phyloP scores from a whole-genome alignment of 2,113 vertebrate species.

The Grallaria varia region DNA sequence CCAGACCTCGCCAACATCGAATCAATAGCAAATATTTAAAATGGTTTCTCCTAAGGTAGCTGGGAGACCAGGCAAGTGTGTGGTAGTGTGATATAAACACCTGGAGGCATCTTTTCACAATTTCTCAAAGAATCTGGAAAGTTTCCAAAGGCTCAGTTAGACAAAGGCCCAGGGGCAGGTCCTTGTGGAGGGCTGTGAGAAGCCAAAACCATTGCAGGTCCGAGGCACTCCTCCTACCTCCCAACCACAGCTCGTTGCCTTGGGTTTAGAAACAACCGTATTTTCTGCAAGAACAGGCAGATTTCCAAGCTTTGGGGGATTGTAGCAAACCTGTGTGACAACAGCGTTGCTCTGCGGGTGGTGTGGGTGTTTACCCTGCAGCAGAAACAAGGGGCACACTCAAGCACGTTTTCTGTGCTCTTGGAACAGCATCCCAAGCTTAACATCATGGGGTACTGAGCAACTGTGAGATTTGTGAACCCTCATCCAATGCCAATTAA shows the following conservation, averaged over 20 bases:
- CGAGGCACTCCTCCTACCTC: not conserved
- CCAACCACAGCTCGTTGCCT: not conserved
- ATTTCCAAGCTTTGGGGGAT: not conserved
- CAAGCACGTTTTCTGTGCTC: not conserved
- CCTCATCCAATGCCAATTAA: not conserved
- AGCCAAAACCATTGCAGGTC: not conserved
- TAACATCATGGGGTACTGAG: not conserved
- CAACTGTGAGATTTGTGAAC: not conserved
- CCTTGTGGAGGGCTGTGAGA: not conserved
- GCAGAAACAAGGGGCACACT: not conserved
- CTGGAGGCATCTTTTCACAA: not conserved
- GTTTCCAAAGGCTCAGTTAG: not conserved
- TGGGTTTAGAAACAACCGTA: not conserved
- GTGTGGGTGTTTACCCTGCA: not conserved
- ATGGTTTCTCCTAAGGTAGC: not conserved
- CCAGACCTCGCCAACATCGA: not conserved
- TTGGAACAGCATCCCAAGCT: not conserved
- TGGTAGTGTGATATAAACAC: not conserved
- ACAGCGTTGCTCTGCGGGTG: not conserved
- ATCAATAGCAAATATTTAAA: accelerated
- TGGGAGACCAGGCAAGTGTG: not conserved
- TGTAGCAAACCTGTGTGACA: not conserved
- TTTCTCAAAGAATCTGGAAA: not conserved
- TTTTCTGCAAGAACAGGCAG: not conserved
- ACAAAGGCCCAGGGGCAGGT: not conserved